Evolutionary conservation across 2,113 vertebrate genomes (phyloP).

Genomic region (Oryzias celebensis): DNA sequence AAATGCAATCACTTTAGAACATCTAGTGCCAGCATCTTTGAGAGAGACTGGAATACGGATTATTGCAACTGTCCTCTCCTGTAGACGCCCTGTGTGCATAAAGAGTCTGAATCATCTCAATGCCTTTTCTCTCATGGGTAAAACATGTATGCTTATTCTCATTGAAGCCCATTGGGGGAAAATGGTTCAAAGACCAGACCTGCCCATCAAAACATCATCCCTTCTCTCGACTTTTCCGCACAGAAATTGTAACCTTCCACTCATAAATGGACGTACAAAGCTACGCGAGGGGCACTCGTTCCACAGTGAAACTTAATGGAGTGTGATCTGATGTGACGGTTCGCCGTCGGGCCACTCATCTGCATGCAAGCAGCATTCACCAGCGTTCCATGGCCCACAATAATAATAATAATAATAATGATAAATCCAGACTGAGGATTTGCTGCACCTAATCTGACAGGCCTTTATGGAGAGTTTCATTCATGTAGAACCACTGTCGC

Average conservation of each 20-base stretch:
- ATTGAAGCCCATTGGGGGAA: background rate
- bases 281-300: conserved; percentile 17
- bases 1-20: conserved; percentile 29
- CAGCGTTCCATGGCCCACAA: conserved; percentile 41
- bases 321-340: conserved; percentile 62
- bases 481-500: conserved; percentile 46
- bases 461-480: conserved; percentile 65
- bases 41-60: conserved; percentile 34
- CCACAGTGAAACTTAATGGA: conserved; percentile 59
- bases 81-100: conserved; percentile 17
- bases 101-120: conserved; percentile 1
- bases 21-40: conserved; percentile 24
- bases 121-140: background rate
- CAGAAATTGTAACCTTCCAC: background rate
- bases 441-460: conserved; percentile 68
- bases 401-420: conserved; percentile 56
- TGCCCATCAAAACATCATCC: background rate
- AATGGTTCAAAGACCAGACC: background rate
- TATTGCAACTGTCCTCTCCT: conserved; percentile 16
- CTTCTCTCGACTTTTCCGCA: background rate
- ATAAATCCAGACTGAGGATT: conserved; percentile 66
- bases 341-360: conserved; percentile 53
- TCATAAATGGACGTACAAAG: conserved; percentile 23
- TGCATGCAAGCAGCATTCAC: conserved; percentile 58
- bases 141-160: background rate